Percentiles rank a stretch among this genome's conserved stretches.
These are phyloP conservation scores for Tanaodytes sp. DNA, from an alignment of 2,888 invertebrate species.

Conservation along the genomic window DNA sequence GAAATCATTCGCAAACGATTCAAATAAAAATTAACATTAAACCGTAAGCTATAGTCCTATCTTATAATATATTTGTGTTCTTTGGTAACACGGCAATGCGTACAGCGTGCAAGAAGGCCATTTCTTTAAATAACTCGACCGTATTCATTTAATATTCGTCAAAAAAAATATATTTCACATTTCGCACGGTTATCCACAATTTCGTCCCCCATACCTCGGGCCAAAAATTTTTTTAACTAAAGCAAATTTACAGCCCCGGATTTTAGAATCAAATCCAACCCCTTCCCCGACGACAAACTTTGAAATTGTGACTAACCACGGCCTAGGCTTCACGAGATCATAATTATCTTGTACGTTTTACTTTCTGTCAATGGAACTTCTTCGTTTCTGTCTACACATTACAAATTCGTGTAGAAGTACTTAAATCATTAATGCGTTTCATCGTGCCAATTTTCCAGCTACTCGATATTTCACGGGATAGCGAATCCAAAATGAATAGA, in stretches of 20 bases:
- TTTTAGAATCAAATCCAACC: too few relatives aligned
- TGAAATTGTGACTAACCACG: slow-evolving; percentile 41
- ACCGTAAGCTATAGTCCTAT: slow-evolving; percentile 46
- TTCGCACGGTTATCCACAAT: slow-evolving; percentile 33
- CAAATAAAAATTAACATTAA: slow-evolving; percentile 33
- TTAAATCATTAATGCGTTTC: too few relatives aligned
- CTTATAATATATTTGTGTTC: slow-evolving; percentile 61
- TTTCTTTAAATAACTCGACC: slow-evolving; percentile 37
- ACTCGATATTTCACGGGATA: too few relatives aligned
- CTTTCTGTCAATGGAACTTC: slow-evolving; percentile 44
- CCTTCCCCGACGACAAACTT: slow-evolving; percentile 19
- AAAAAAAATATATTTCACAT: slow-evolving; percentile 36
- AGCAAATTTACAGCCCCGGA: too few relatives aligned
- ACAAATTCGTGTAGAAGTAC: slow-evolving; percentile 30
- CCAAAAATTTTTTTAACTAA: slow-evolving; percentile 44
- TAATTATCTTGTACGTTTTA: slow-evolving; percentile 41
- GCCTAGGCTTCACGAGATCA: slow-evolving; percentile 34
- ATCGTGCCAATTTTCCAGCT: too few relatives aligned
- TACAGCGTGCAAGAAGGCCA: slow-evolving; percentile 64
- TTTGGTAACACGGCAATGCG: slow-evolving; percentile 72
- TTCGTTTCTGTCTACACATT: slow-evolving; percentile 22
- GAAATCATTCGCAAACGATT: slow-evolving; percentile 16
- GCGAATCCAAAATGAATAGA: too few relatives aligned
- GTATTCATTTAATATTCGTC: slow-evolving; percentile 20
- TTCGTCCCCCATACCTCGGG: slow-evolving; percentile 19